These are phyloP conservation scores for Alcis repandata DNA, from an alignment of 2,888 invertebrate species.

Conservation along the genomic window DNA sequence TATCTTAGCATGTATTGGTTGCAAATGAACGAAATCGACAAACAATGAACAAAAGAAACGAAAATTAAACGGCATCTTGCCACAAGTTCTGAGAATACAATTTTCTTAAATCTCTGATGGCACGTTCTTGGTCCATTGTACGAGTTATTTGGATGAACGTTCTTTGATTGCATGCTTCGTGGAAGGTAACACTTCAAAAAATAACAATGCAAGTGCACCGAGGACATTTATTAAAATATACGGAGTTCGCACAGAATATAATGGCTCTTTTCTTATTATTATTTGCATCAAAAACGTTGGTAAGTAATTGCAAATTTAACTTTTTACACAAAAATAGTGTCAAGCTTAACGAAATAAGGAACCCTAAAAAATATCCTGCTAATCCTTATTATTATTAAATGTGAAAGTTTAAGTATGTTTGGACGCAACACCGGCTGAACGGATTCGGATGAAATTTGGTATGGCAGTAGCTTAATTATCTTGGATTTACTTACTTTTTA, in stretches of 20 bases:
- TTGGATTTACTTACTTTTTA: no score
- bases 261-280: background rate
- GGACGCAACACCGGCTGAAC: no score
- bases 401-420: no score
- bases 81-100: conserved; percentile 14
- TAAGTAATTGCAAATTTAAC: no score
- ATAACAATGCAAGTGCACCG: conserved; percentile 38
- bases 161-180: conserved; percentile 40
- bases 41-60: conserved; percentile 12
- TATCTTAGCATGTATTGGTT: background rate
- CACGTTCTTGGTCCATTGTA: conserved; percentile 42
- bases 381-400: no score
- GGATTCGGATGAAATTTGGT: no score
- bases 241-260: background rate
- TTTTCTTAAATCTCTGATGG: conserved; percentile 11
- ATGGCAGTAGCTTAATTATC: no score
- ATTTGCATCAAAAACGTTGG: no score
- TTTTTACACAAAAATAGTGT: no score
- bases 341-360: no score
- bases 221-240: conserved; percentile 11
- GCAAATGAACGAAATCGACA: background rate
- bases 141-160: conserved; percentile 33
- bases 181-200: conserved; percentile 40
- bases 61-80: background rate
- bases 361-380: no score